Base-by-base conservation (phyloP, 2,113 vertebrate species). In the Pachypanchax playfairii region DNA sequence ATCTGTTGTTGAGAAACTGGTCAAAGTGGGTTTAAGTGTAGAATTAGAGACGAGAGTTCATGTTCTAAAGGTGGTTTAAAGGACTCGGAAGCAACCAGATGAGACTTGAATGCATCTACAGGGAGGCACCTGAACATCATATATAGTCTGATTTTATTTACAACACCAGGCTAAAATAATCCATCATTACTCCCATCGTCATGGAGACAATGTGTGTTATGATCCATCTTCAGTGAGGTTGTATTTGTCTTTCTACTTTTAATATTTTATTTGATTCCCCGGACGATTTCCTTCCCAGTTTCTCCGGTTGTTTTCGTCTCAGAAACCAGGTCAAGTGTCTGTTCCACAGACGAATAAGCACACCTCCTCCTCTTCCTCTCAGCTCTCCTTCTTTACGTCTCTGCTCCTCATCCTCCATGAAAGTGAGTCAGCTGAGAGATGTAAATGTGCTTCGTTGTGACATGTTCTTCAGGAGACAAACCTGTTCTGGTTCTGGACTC, bases 241-340 rank as follows among this genome's bases (percentile, higher is more conserved):
- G 7, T 20, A 29, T 13, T 24, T n/a, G 26, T 18, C 48, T 21
- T 24, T 26, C 1, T 31, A 4, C 31, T 29, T 43, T 62, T 29
- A 50, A 50, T 21, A 7, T 29, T 41, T 41, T 2, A 48, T 48
- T 17, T 4, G 15, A 18, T 36, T 13, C n/a, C 15, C 54, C 29
- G 17, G 2, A 20, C 24, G 18, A 48, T 31, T 26, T 41, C 6
- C 11, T 12, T 29, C 25, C 12, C 31, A 35, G 13, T 54, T 42
- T 70, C 10, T 70, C 36, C 53, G 68, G 53, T 63, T 71, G 59
- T 59, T 54, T 73, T 67, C 39, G 26, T 65, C 72, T 65, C 53
- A 74, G 29, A 88, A 88, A 79, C 73, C 85, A 88, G 83, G 80
- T 88, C 83, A 85, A 79, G 78, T 82, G 80, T 80, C 79, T 77